A percentile compares a stretch with the other conserved stretches of the same genome.
Evolutionary conservation across 2,797 vertebrate genomes (phyloP).

Genomic region (Paratrypauchen microcephalus): DNA sequence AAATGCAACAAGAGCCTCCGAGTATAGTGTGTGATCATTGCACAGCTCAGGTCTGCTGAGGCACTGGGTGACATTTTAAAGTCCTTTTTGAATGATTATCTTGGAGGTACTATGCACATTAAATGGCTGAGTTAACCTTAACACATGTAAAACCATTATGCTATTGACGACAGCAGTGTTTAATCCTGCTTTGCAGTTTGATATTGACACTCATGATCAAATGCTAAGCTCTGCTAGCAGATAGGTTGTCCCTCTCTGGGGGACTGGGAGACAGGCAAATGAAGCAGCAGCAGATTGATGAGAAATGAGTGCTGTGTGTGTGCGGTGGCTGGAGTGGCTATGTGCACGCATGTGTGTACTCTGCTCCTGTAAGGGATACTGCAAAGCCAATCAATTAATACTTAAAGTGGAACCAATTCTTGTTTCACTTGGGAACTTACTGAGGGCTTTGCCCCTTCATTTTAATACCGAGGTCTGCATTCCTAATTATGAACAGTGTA

Average conservation of each 20-base stretch:
- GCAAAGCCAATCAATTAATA: constrained; percentile 81
- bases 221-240: constrained; percentile 78
- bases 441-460: constrained; percentile 78
- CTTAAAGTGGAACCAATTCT: constrained; percentile 82
- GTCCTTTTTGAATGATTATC: constrained; percentile 76
- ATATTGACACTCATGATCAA: constrained; percentile 81
- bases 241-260: constrained; percentile 75
- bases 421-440: constrained; percentile 79
- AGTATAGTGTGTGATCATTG: constrained; percentile 74
- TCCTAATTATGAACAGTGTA: constrained; percentile 79
- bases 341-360: constrained; percentile 43
- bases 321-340: constrained; percentile 28
- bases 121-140: constrained; percentile 79
- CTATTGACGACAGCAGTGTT: constrained; percentile 74
- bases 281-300: constrained; percentile 78
- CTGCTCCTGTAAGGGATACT: constrained; percentile 75
- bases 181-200: constrained; percentile 79
- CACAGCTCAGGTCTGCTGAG: constrained; percentile 72
- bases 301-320: constrained; percentile 73
- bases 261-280: constrained; percentile 74
- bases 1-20: constrained; percentile 75
- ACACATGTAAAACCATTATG: constrained; percentile 78
- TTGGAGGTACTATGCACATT: constrained; percentile 75
- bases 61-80: constrained; percentile 74
- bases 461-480: constrained; percentile 77